Evolutionary conservation across 1,140 invertebrate species (phyloP).

Genomic region (Camponotus pennsylvanicus): DNA sequence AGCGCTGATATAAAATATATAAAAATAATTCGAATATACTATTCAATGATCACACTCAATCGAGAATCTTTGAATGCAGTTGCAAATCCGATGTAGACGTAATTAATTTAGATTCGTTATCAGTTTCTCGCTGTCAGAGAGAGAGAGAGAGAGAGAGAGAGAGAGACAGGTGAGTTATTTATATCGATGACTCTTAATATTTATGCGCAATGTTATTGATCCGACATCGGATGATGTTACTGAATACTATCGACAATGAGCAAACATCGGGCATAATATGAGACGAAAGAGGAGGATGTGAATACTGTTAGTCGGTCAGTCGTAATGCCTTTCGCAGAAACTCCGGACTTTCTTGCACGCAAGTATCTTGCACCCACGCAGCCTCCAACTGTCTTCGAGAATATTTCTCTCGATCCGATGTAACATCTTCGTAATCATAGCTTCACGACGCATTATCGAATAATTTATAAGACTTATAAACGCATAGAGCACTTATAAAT

Average conservation of each 20-base stretch:
- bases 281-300: slow-evolving; percentile 35
- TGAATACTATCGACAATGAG: slow-evolving; percentile 52
- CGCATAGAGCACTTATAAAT: background rate
- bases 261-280: slow-evolving; percentile 34
- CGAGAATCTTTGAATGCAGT: slow-evolving; percentile 1
- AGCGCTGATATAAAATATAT: background rate
- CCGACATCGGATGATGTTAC: slow-evolving; percentile 57
- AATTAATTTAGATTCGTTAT: slow-evolving; percentile 50
- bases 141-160: slow-evolving; percentile 8
- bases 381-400: background rate
- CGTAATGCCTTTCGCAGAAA: slow-evolving; percentile 61
- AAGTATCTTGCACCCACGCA: slow-evolving; percentile 49
- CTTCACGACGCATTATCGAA: background rate
- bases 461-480: background rate
- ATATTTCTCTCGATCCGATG: slow-evolving; percentile 8
- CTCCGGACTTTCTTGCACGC: slow-evolving; percentile 55
- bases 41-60: slow-evolving; percentile 14
- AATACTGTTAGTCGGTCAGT: slow-evolving; percentile 59
- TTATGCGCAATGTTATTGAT: slow-evolving; percentile 63
- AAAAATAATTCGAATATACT: background rate
- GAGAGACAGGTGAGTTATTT: slow-evolving; percentile 14
- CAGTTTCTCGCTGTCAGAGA: slow-evolving; percentile 24
- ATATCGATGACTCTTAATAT: slow-evolving; percentile 52
- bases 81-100: slow-evolving; percentile 21
- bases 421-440: background rate